phyloP scores from a whole-genome alignment of 2,888 invertebrate species.

The Labia minor region DNA sequence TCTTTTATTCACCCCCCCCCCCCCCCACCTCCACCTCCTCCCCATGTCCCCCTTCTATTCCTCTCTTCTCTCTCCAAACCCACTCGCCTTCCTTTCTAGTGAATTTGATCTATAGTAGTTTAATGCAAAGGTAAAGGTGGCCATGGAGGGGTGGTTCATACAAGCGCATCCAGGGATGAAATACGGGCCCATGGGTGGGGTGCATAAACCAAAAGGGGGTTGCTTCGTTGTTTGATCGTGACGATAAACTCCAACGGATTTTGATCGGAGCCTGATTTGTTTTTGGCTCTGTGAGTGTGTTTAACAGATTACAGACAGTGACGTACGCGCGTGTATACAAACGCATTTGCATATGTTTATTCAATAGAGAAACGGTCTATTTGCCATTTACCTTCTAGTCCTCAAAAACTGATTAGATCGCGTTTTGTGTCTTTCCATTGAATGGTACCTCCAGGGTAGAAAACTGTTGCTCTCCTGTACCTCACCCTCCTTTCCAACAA shows the following conservation, averaged over 20 bases:
- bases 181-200: not conserved
- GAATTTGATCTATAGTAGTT: slow-evolving; percentile 8
- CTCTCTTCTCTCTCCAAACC: no score
- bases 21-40: no score
- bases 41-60: no score
- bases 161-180: slow-evolving; percentile 13
- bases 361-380: slow-evolving; percentile 13
- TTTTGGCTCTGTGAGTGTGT: slow-evolving; percentile 5
- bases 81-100: not conserved
- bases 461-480: no score
- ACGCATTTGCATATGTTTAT: slow-evolving; percentile 13
- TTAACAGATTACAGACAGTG: slow-evolving; percentile 7
- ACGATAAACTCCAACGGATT: slow-evolving; percentile 13
- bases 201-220: slow-evolving; percentile 13
- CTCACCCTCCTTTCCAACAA: no score
- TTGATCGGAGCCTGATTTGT: slow-evolving; percentile 13
- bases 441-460: no score
- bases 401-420: not conserved
- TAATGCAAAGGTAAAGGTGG: slow-evolving; percentile 4
- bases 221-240: slow-evolving; percentile 13
- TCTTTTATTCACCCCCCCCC: not conserved
- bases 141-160: not conserved
- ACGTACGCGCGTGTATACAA: slow-evolving; percentile 3
- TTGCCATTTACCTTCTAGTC: not conserved
- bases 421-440: no score